Percentiles rank a stretch among this genome's conserved stretches.
phyloP scores from a whole-genome alignment of 2,888 invertebrate genomes.

The Morpho deidamia region DNA sequence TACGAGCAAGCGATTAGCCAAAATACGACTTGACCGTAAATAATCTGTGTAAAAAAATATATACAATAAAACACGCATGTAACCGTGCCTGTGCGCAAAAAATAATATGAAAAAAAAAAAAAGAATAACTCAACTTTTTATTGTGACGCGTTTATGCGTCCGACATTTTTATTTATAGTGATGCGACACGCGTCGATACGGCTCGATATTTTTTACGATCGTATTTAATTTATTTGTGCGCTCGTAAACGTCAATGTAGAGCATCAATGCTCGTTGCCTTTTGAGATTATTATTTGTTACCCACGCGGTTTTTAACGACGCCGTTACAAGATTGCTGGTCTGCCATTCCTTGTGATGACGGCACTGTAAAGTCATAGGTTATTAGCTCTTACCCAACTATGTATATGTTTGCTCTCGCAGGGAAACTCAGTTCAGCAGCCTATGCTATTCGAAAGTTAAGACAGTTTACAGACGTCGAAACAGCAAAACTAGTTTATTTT shows the following conservation, averaged over 20 bases:
- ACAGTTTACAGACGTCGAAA: too few species aligned
- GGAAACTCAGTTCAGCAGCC: too few species aligned
- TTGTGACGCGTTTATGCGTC: constrained; percentile 54
- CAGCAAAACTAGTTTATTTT: too few species aligned
- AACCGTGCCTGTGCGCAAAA: constrained; percentile 7
- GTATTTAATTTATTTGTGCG: constrained; percentile 67
- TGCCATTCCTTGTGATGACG: constrained; percentile 10
- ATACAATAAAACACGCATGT: constrained; percentile 26
- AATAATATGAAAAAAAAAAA: constrained; percentile 36
- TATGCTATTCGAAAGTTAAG: too few species aligned
- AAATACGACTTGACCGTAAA: constrained; percentile 59
- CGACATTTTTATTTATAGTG: constrained; percentile 52
- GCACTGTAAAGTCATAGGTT: constrained; percentile 8
- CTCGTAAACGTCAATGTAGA: constrained; percentile 64
- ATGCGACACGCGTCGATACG: constrained; percentile 63
- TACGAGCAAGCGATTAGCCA: constrained; percentile 56
- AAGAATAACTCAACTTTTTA: constrained; percentile 55
- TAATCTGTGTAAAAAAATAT: constrained; percentile 46
- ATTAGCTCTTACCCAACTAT: background rate
- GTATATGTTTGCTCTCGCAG: too few species aligned
- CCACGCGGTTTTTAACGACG: constrained; percentile 61
- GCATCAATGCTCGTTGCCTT: constrained; percentile 46
- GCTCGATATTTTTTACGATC: constrained; percentile 64
- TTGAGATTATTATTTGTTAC: constrained; percentile 60
- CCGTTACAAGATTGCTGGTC: constrained; percentile 53